phyloP scores from a whole-genome alignment of 64 coral and sea anemone species.

The Astreopora myriophthalma region DNA sequence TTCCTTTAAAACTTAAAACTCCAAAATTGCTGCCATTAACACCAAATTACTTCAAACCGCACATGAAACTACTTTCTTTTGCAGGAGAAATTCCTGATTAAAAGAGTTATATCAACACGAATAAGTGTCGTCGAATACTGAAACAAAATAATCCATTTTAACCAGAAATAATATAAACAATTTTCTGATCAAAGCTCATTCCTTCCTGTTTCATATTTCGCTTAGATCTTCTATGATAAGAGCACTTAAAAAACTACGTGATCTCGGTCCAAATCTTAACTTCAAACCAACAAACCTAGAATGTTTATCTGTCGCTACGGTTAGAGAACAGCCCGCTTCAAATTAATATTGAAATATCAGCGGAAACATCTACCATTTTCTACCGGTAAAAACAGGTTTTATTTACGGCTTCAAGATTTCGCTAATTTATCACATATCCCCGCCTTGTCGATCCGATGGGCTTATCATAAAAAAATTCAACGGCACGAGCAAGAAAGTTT shows the following conservation, averaged over 20 bases:
- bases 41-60: conserved; percentile 28
- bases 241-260: not conserved
- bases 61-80: not conserved
- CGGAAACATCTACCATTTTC: not conserved
- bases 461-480: not conserved
- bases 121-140: not conserved
- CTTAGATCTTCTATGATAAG: conserved; percentile 9
- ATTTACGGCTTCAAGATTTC: not conserved
- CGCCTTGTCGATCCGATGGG: not conserved
- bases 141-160: not conserved
- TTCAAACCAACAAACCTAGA: not conserved
- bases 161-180: not conserved
- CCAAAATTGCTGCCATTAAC: conserved; percentile 17
- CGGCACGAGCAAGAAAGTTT: not conserved
- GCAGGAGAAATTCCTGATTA: not conserved
- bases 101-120: too few relatives aligned
- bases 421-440: not conserved
- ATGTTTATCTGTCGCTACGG: conserved; percentile 16
- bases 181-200: not conserved
- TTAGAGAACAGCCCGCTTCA: not conserved
- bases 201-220: not conserved
- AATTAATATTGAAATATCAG: not conserved
- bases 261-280: not conserved
- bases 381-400: conserved; percentile 26
- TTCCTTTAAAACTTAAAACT: not conserved